These are phyloP conservation scores for Pantala flavescens DNA, from an alignment of 1,140 invertebrate species.

Conservation along the genomic window DNA sequence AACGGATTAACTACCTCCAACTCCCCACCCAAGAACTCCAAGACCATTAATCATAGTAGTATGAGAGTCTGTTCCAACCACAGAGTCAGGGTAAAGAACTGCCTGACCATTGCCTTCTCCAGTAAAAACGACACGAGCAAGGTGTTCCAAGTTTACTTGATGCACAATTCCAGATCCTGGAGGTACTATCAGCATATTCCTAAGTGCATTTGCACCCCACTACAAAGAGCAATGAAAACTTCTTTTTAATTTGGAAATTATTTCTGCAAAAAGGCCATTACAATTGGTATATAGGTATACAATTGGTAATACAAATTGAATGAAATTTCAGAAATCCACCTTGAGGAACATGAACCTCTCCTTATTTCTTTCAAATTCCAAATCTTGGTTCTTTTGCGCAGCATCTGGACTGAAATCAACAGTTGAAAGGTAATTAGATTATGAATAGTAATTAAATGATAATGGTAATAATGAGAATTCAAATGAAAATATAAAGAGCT, in stretches of 20 bases:
- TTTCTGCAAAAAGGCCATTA: slow-evolving; percentile 1
- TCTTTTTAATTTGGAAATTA: slow-evolving; percentile 14
- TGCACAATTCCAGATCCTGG: slow-evolving; percentile 97
- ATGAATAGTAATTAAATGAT: no score
- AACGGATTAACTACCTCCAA: slow-evolving; percentile 28
- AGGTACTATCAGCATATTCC: slow-evolving; percentile 95
- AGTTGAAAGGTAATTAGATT: no score
- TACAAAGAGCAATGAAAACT: slow-evolving; percentile 31
- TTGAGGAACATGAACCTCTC: slow-evolving; percentile 94
- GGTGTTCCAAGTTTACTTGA: slow-evolving; percentile 94
- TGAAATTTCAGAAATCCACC: slow-evolving; percentile 36
- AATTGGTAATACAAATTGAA: no score
- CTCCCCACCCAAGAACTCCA: slow-evolving; percentile 57
- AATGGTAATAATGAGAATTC: no score
- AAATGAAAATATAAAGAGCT: no score
- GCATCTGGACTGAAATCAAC: slow-evolving; percentile 64
- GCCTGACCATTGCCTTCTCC: slow-evolving; percentile 34
- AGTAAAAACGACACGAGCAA: slow-evolving; percentile 89
- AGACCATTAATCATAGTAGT: slow-evolving; percentile 98
- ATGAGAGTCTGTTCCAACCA: slow-evolving; percentile 98
- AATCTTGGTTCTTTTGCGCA: slow-evolving; percentile 82
- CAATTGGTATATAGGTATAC: no score
- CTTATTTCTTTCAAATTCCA: slow-evolving; percentile 94
- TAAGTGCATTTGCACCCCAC: slow-evolving; percentile 93
- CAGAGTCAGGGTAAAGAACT: slow-evolving; percentile 82